phyloP scores from a whole-genome alignment of 2,888 invertebrate species.

The Apamea epomidion region DNA sequence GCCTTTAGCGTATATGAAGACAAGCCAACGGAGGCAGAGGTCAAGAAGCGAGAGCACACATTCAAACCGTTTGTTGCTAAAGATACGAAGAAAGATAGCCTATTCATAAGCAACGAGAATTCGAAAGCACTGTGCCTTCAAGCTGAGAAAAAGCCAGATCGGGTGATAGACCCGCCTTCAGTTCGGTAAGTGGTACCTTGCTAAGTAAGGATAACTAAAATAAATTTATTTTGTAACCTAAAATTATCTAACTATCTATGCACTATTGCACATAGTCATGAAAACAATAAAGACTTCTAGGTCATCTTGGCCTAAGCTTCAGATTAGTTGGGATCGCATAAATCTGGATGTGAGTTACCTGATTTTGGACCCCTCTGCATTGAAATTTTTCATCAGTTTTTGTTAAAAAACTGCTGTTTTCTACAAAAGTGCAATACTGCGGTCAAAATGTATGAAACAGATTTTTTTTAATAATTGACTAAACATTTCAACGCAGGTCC shows the following conservation, averaged over 20 bases:
- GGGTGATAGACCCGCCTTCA: constrained; percentile 76
- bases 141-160: constrained; percentile 80
- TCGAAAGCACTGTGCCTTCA: constrained; percentile 81
- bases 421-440: too few relatives aligned
- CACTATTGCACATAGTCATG: not conserved
- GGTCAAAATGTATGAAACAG: not conserved
- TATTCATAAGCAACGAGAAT: constrained; percentile 82
- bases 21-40: constrained; percentile 84
- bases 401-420: too few relatives aligned
- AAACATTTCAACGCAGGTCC: not conserved
- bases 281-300: not conserved
- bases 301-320: not conserved
- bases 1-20: constrained; percentile 95
- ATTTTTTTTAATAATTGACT: not conserved
- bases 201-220: constrained; percentile 1
- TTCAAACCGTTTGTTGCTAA: constrained; percentile 86
- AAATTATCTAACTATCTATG: not conserved
- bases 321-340: not conserved
- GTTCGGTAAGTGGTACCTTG: constrained; percentile 73
- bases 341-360: not conserved
- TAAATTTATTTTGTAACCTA: constrained; percentile 35
- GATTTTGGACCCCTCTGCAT: too few relatives aligned
- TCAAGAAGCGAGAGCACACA: constrained; percentile 84
- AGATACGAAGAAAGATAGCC: constrained; percentile 82
- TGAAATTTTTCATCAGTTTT: too few relatives aligned